A percentile compares a stretch with the other conserved stretches of the same genome.
phyloP scores from a whole-genome alignment of 2,113 vertebrate genomes.

The Carassius carassius region DNA sequence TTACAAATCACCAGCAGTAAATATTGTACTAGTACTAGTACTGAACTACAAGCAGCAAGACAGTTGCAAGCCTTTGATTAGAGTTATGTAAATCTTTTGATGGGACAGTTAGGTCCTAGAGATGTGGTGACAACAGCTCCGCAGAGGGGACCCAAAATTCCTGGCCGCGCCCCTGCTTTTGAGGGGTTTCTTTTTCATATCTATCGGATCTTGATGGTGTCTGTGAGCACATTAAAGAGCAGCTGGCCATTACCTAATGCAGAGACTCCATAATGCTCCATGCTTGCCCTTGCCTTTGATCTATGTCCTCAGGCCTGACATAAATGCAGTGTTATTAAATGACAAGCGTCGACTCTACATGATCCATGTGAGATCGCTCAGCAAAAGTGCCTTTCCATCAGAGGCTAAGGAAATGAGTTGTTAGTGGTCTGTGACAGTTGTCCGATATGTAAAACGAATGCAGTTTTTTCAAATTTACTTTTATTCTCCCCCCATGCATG shows the following conservation, averaged over 20 bases:
- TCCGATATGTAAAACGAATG: constrained; percentile 75
- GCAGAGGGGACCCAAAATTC: too few species aligned
- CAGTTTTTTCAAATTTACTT: constrained; percentile 60
- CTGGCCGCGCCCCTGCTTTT: too few species aligned
- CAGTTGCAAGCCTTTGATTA: too few species aligned
- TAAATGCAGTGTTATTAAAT: constrained; percentile 75
- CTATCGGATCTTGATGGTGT: not conserved
- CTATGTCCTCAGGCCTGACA: constrained; percentile 56
- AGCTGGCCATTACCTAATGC: constrained; percentile 38
- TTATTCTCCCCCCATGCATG: constrained; percentile 65
- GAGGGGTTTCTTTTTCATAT: not conserved
- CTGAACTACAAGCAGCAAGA: too few species aligned
- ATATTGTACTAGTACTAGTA: too few species aligned
- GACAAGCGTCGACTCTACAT: constrained; percentile 71
- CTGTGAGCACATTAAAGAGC: constrained; percentile 43
- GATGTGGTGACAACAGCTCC: too few species aligned
- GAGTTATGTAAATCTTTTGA: too few species aligned
- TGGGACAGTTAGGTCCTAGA: too few species aligned
- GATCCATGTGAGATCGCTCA: constrained; percentile 69
- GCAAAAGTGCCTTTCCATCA: constrained; percentile 76
- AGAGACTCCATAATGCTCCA: constrained; percentile 11
- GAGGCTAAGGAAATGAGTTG: constrained; percentile 57
- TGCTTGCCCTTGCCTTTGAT: constrained; percentile 43
- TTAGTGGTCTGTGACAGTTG: constrained; percentile 68
- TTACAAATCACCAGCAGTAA: too few species aligned